Base-by-base conservation (phyloP, 2,888 invertebrate species). In the Griposia aprilina region DNA sequence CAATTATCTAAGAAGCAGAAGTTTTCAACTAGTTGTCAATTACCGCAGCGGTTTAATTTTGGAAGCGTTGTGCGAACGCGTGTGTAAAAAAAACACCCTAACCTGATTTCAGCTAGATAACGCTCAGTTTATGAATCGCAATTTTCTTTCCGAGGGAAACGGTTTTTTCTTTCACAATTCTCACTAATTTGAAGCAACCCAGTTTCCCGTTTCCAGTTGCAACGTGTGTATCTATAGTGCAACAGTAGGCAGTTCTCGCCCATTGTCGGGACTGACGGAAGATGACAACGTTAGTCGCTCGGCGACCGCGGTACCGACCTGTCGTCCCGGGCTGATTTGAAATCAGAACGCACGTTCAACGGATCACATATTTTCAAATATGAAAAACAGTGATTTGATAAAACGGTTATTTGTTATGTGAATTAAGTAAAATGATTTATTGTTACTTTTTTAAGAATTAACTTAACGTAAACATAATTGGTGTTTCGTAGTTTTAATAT, bases 291-390 rank as follows among this genome's bases (percentile, higher is more conserved):
- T 88, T 81, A 86, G 86, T 85, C 94, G 94, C 92, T 89, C 91
- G 90, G 87, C 90, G 92, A 88, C 91, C 94, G 93, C 90, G 92
- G 91, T 83, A 85, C 91, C 83, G 90, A 87, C 83, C 87, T 87
- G 88, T 77, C 90, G 90, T 87, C 78, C 68, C 78, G 70, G 68
- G 73, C 80, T 82, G 73, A 74, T 80, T 81, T 69, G 77, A 87
- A 86, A 84, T 85, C 72, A 66, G 83, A 82, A 74, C 84, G 75
- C 78, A 80, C 50, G 63, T 80, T 74, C 45, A 71, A 73, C 76
- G 75, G 72, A 81, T 79, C 72, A 62, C 45, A 63, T 20, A 55
- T 73, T 70, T 76, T 50, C 5, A 80, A 83, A 74, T 52, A 71
- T 76, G 41, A 60, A 7, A 41, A 78, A 71, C 48, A 73, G 86